These are phyloP conservation scores for Gryon sp. DNA, from an alignment of 1,140 invertebrate species.

Conservation along the genomic window DNA sequence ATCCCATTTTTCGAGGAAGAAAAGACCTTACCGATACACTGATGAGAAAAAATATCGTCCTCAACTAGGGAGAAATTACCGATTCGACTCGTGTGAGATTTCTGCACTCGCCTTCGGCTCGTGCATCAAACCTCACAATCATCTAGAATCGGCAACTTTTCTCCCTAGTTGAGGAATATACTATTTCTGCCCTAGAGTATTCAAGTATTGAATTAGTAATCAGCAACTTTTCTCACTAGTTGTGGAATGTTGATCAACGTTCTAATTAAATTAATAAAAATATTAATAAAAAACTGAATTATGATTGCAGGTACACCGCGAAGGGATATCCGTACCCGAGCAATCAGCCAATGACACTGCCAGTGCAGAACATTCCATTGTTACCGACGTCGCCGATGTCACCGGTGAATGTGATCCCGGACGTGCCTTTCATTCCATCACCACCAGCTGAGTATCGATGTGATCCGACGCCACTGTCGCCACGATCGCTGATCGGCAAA, in stretches of 20 bases:
- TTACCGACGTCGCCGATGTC: slow-evolving; percentile 65
- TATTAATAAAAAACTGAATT: background rate
- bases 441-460: slow-evolving; percentile 81
- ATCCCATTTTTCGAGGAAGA: no score
- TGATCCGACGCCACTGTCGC: slow-evolving; percentile 71
- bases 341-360: slow-evolving; percentile 69
- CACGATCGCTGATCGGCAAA: slow-evolving; percentile 69
- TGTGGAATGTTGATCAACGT: background rate
- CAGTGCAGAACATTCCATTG: slow-evolving; percentile 73
- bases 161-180: no score
- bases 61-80: no score
- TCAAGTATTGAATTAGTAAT: no score
- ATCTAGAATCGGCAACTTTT: no score
- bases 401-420: slow-evolving; percentile 77
- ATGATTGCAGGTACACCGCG: slow-evolving; percentile 86
- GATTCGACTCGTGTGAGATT: no score
- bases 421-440: slow-evolving; percentile 83
- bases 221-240: no score
- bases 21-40: no score
- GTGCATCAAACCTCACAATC: no score
- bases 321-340: slow-evolving; percentile 86
- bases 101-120: no score
- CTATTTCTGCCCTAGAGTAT: no score
- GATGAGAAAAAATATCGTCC: no score
- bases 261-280: background rate